Base-by-base conservation (phyloP, 1,140 invertebrate species). In the Atta cephalotes region DNA sequence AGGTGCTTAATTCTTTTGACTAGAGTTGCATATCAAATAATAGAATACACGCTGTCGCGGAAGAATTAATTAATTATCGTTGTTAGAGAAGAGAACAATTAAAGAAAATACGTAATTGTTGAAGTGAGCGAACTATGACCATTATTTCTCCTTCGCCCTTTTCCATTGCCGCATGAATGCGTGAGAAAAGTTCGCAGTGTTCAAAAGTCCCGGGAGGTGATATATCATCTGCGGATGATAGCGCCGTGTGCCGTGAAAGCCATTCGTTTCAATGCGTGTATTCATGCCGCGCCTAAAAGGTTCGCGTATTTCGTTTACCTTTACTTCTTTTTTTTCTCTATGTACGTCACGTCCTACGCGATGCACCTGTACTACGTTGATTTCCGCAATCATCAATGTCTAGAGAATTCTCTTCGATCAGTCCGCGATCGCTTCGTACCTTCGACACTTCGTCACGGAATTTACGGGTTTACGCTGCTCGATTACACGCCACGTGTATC, bases 201-300 rank as follows among this genome's bases (percentile, higher is more conserved):
- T 90, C 87, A 90, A 87, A 92, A 90, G 88, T 92, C 86, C 35
- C 45, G 51, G 49, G 18, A 65, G 87, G 87, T 91, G 91, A 88
- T 92, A 92, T 84, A 92, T 92, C 92, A 92, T 91, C 91, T 92
- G 92, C 84, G 88, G 85, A 92, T 92, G 92, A 92, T 92, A 92
- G 88, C 87, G 87, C 87, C 63, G 60, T 68, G 85, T 45, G 63
- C 76, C 81, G 68, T 90, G 88, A 90, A 92, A 92, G 87, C 79
- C 81, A 92, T 91, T 90, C 90, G 87, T 91, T 92, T 92, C 90
- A 91, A 92, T 92, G 91, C 88, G 85, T 92, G 85, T 88, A 91
- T 92, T 92, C 91, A 92, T 90, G 58, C 78, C 49, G 62, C 62
- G 86, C 72, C 85, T 90, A 89, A 90, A 92, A 92, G 85, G 82